Conservation (phyloP, 2,113 vertebrate genomes). For the Oceanodroma tethys region DNA sequence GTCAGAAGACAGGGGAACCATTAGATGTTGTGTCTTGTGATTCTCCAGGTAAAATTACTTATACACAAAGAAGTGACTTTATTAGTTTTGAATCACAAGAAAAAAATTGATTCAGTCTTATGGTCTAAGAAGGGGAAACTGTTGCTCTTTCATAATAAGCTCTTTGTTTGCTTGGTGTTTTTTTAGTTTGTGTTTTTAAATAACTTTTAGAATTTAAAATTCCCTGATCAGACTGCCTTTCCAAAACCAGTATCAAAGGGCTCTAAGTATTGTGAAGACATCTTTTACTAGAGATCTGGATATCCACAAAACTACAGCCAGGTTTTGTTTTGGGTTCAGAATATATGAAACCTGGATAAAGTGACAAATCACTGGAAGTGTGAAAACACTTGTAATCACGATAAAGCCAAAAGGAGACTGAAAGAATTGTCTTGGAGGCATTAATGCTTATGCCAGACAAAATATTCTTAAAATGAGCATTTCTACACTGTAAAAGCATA, state of each 20-base stretch:
- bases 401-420: not conserved
- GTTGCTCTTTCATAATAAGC: not conserved
- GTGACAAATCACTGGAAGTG: not conserved
- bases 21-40: not conserved
- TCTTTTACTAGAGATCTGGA: not conserved
- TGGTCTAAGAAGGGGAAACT: not conserved
- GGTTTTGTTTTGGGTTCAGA: not conserved
- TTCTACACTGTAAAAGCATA: not conserved
- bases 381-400: not conserved
- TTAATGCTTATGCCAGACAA: not conserved
- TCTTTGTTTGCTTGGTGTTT: not conserved
- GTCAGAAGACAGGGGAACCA: not conserved
- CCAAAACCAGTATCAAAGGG: not conserved
- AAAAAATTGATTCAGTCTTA: not conserved
- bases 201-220: not conserved
- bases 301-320: not conserved
- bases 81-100: not conserved
- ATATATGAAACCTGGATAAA: not conserved
- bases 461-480: not conserved
- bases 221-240: not conserved
- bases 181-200: not conserved
- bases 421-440: not conserved
- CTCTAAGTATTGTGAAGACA: not conserved
- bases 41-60: not conserved
- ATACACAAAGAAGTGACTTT: not conserved